These are phyloP conservation scores for Macrobrachium rosenbergii DNA, from an alignment of 1,140 invertebrate genomes.

Conservation along the genomic window DNA sequence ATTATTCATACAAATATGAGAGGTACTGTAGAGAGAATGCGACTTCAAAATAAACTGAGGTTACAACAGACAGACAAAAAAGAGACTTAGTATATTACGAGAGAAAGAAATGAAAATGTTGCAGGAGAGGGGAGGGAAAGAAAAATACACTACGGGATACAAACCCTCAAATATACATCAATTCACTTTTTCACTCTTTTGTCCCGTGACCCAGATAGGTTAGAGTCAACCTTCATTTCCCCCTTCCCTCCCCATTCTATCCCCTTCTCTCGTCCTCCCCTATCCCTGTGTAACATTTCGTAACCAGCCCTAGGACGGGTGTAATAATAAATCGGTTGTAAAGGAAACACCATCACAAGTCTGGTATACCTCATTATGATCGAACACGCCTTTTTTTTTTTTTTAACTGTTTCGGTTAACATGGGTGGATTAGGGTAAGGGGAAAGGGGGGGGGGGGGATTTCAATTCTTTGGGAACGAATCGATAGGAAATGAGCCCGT, in stretches of 20 bases:
- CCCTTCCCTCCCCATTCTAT: neutral
- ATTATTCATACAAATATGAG: no score
- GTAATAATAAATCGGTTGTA: no score
- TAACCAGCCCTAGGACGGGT: no score
- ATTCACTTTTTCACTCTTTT: neutral
- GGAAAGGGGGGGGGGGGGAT: neutral
- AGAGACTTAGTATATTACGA: neutral
- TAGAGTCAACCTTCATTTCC: neutral
- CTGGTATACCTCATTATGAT: no score
- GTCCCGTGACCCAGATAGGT: neutral
- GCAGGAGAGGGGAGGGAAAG: neutral
- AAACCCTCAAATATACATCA: neutral
- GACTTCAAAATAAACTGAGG: neutral
- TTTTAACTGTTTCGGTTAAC: neutral
- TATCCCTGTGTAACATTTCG: neutral
- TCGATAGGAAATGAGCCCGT: neutral
- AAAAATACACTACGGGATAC: neutral
- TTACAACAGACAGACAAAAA: neutral
- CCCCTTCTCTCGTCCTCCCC: neutral
- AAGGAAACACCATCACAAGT: no score
- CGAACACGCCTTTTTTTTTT: no score
- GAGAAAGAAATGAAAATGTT: neutral
- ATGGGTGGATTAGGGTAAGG: neutral
- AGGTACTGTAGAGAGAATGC: neutral
- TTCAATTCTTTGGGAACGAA: conserved; percentile 2